A percentile compares a stretch with the other conserved stretches of the same genome.
phyloP scores from a whole-genome alignment of 2,113 vertebrate species.

The Sinocyclocheilus rhinocerous region DNA sequence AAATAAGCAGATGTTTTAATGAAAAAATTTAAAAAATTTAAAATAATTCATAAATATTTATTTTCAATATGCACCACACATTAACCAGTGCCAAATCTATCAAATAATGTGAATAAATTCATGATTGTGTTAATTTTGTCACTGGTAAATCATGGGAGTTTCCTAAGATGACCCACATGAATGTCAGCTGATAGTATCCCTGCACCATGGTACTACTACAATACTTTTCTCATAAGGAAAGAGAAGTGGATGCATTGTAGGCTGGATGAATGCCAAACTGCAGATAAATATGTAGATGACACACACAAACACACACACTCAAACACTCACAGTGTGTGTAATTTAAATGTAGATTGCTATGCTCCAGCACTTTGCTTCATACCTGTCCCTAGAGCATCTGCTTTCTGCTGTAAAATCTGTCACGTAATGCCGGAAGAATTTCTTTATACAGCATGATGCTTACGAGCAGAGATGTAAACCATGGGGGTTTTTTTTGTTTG shows the following conservation, averaged over 20 bases:
- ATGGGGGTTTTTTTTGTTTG: neutral
- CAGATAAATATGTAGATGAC: slow-evolving; percentile 35
- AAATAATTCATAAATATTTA: neutral
- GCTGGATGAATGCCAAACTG: neutral
- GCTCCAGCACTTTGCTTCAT: slow-evolving; percentile 17
- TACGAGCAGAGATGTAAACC: slow-evolving; percentile 3
- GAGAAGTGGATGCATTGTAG: neutral
- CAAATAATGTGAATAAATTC: neutral
- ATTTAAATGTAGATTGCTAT: slow-evolving; percentile 27
- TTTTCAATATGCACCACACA: neutral
- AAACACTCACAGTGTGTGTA: neutral
- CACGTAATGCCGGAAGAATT: slow-evolving; percentile 24
- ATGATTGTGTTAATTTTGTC: neutral
- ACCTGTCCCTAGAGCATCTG: slow-evolving; percentile 16
- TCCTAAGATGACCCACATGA: neutral
- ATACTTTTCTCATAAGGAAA: neutral
- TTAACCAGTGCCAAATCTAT: neutral
- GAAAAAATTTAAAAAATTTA: neutral
- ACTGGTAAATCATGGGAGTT: neutral
- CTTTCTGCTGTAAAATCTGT: slow-evolving; percentile 33
- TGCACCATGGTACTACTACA: neutral
- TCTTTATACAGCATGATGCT: neutral
- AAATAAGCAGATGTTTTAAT: neutral
- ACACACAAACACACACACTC: slow-evolving; percentile 16
- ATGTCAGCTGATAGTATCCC: neutral